phyloP scores from a whole-genome alignment of 2,113 vertebrate genomes.

The Halichoeres trimaculatus region DNA sequence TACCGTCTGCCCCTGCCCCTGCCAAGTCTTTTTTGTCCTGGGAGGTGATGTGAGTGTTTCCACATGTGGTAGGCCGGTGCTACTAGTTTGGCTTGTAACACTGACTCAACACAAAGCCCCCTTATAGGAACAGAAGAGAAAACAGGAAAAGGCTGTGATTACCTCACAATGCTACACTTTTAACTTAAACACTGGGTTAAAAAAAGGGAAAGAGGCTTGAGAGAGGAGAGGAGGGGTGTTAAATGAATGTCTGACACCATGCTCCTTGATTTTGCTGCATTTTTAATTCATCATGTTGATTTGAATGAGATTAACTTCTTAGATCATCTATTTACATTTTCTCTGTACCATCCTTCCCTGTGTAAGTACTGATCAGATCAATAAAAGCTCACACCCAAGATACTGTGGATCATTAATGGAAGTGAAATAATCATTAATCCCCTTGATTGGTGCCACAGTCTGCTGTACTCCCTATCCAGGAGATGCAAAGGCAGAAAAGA shows the following conservation, averaged over 20 bases:
- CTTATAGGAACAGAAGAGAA: constrained; percentile 72
- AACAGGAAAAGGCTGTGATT: constrained; percentile 64
- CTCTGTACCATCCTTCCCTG: constrained; percentile 5
- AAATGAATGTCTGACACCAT: background rate
- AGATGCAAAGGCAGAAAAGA: constrained; percentile 11
- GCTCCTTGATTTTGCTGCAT: background rate
- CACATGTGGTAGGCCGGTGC: constrained; percentile 75
- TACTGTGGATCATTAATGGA: constrained; percentile 46
- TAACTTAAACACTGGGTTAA: constrained; percentile 31
- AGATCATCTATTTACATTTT: constrained; percentile 2
- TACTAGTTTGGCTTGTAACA: constrained; percentile 79
- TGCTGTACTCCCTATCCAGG: constrained; percentile 8
- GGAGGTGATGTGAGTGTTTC: constrained; percentile 79
- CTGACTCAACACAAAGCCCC: constrained; percentile 78
- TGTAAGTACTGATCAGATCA: constrained; percentile 20
- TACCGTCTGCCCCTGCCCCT: constrained; percentile 40
- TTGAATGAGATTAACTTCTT: background rate
- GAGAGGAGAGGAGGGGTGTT: background rate
- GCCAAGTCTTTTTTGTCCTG: constrained; percentile 74
- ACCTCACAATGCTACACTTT: constrained; percentile 69
- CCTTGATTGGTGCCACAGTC: background rate
- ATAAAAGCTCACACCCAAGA: constrained; percentile 38
- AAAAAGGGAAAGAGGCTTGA: background rate
- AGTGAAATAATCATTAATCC: constrained; percentile 59
- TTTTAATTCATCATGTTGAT: background rate